phyloP scores from a whole-genome alignment of 2,888 invertebrate genomes.

The Polydesmus complanatus region DNA sequence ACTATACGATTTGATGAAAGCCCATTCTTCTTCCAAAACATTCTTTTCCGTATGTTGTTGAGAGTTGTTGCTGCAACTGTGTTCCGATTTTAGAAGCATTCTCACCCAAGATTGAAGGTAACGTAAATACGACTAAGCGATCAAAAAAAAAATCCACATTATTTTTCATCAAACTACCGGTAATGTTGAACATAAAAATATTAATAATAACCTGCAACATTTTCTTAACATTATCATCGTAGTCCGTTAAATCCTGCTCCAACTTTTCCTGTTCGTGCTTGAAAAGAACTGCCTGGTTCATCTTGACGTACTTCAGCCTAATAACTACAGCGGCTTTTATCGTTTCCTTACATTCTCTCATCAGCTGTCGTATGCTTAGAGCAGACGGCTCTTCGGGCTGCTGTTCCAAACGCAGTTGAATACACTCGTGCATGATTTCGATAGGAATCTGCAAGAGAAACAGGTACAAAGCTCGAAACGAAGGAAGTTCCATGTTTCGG shows the following conservation, averaged over 20 bases:
- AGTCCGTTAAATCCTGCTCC: slow-evolving; percentile 47
- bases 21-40: slow-evolving; percentile 74
- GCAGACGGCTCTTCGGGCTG: slow-evolving; percentile 69
- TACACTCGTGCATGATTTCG: slow-evolving; percentile 84
- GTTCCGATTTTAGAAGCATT: slow-evolving; percentile 35
- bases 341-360: slow-evolving; percentile 81
- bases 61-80: too few species aligned
- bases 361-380: slow-evolving; percentile 71
- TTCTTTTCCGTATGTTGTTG: slow-evolving; percentile 45
- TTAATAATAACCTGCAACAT: slow-evolving; percentile 48
- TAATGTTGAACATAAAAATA: not conserved
- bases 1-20: slow-evolving; percentile 63
- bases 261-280: slow-evolving; percentile 32
- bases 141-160: not conserved
- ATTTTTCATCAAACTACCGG: not conserved
- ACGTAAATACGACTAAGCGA: slow-evolving; percentile 57
- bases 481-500: slow-evolving; percentile 61
- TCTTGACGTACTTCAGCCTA: slow-evolving; percentile 49
- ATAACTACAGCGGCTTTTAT: slow-evolving; percentile 67
- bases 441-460: slow-evolving; percentile 72
- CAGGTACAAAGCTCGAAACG: slow-evolving; percentile 67
- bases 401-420: slow-evolving; percentile 68
- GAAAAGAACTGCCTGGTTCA: slow-evolving; percentile 28
- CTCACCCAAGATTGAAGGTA: slow-evolving; percentile 72
- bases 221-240: slow-evolving; percentile 59